Percentiles rank a stretch among this genome's conserved stretches.
These are phyloP conservation scores for Acanthoscelides obtectus DNA, from an alignment of 2,888 invertebrate species.

Conservation along the genomic window DNA sequence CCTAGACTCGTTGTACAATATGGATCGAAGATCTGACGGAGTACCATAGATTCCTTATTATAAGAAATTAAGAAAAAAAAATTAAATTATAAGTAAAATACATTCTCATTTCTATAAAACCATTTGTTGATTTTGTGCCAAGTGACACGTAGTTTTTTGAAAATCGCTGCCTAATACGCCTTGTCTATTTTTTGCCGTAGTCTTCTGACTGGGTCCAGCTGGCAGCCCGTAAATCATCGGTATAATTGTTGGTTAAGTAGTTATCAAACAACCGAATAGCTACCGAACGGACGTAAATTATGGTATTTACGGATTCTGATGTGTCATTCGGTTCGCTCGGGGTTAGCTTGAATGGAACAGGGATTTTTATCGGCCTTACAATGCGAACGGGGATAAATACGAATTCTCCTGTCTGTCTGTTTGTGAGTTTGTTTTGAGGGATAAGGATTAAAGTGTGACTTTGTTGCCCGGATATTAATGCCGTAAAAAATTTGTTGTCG, in stretches of 20 bases:
- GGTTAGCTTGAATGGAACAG: neutral
- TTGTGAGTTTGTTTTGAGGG: neutral
- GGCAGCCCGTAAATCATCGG: slow-evolving; percentile 20
- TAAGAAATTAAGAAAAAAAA: no score
- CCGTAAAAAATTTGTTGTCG: neutral
- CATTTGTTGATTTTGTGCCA: no score
- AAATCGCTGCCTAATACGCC: neutral
- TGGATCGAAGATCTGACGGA: no score
- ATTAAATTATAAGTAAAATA: no score
- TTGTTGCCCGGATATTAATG: neutral
- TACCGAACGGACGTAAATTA: neutral
- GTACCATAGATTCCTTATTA: no score
- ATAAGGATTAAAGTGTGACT: neutral
- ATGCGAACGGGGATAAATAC: neutral
- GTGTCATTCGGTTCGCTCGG: neutral
- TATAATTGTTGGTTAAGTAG: slow-evolving; percentile 22
- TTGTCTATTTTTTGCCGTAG: neutral
- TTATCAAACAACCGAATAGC: slow-evolving; percentile 18
- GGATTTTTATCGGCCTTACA: neutral
- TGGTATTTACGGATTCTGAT: neutral
- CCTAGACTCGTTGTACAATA: no score
- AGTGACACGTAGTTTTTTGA: no score
- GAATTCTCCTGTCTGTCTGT: no score
- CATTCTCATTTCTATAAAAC: no score
- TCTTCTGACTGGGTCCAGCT: neutral